A percentile compares a stretch with the other conserved stretches of the same genome.
phyloP scores from a whole-genome alignment of 2,797 vertebrate species.

The Myripristis murdjan region DNA sequence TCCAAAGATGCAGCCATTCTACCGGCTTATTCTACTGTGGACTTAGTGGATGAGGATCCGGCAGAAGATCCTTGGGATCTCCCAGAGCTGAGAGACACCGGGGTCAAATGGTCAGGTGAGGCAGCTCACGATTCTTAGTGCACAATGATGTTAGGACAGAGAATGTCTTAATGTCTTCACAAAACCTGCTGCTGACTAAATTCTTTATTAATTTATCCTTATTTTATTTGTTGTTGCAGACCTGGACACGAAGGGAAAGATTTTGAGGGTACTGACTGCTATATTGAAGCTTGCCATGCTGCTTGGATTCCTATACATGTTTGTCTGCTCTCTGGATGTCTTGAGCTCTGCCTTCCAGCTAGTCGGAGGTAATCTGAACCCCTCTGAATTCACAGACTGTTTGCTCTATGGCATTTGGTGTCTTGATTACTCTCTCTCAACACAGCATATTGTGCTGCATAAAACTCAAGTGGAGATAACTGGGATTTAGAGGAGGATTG shows the following conservation, averaged over 20 bases:
- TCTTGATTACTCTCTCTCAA: neutral
- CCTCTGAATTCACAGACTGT: neutral
- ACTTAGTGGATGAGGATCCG: conserved; percentile 82
- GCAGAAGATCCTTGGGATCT: conserved; percentile 91
- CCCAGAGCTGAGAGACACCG: conserved; percentile 88
- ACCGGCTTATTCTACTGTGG: conserved; percentile 87
- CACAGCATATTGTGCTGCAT: neutral
- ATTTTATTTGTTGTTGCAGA: conserved; percentile 82
- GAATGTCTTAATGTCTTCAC: neutral
- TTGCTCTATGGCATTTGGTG: neutral
- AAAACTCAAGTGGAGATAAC: neutral
- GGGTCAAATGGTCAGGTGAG: conserved; percentile 95
- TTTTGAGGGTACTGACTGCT: conserved; percentile 83
- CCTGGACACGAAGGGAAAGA: conserved; percentile 88
- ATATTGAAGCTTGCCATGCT: conserved; percentile 86
- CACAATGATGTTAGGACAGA: neutral
- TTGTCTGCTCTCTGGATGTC: conserved; percentile 95
- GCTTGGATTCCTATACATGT: conserved; percentile 93
- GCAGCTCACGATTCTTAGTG: neutral
- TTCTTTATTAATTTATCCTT: conserved; percentile 10
- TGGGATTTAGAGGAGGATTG: neutral
- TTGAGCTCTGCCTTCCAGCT: conserved; percentile 97
- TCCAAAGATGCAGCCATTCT: conserved; percentile 79
- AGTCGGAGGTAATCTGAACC: conserved; percentile 89
- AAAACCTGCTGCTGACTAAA: conserved; percentile 24